Conservation (phyloP, 2,797 vertebrate species). For the Glossophaga mutica region DNA sequence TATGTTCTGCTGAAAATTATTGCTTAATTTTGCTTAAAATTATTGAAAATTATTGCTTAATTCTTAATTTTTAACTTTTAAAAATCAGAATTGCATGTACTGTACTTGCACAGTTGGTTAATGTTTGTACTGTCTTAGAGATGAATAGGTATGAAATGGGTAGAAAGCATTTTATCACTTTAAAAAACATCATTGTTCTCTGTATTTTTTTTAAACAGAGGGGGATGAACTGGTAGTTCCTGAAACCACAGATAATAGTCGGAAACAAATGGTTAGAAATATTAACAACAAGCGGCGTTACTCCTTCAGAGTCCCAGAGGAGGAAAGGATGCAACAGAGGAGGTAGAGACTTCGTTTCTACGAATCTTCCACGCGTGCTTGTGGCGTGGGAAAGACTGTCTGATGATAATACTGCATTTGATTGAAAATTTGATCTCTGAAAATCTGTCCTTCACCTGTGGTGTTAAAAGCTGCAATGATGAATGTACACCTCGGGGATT, state of each 20-base stretch:
- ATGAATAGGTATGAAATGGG: neutral
- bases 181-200: neutral
- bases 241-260: slow-evolving; percentile 97
- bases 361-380: slow-evolving; percentile 52
- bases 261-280: slow-evolving; percentile 98
- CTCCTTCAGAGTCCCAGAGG: slow-evolving; percentile 96
- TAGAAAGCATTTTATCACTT: neutral
- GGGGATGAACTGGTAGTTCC: slow-evolving; percentile 98
- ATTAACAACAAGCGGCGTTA: slow-evolving; percentile 97
- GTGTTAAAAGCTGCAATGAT: slow-evolving; percentile 11
- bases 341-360: slow-evolving; percentile 83
- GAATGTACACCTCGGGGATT: slow-evolving; percentile 11
- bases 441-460: slow-evolving; percentile 24
- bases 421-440: slow-evolving; percentile 42
- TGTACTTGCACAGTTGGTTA: neutral
- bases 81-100: neutral
- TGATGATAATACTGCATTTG: neutral
- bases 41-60: slow-evolving; percentile 39
- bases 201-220: slow-evolving; percentile 82
- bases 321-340: slow-evolving; percentile 95
- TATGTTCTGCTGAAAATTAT: neutral
- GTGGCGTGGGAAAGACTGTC: slow-evolving; percentile 46
- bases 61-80: too few relatives aligned
- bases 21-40: too few relatives aligned
- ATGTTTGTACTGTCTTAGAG: neutral